A percentile compares a stretch with the other conserved stretches of the same genome.
Conservation (phyloP, 2,888 invertebrate genomes). For the Cosmorhoe ocellata region DNA sequence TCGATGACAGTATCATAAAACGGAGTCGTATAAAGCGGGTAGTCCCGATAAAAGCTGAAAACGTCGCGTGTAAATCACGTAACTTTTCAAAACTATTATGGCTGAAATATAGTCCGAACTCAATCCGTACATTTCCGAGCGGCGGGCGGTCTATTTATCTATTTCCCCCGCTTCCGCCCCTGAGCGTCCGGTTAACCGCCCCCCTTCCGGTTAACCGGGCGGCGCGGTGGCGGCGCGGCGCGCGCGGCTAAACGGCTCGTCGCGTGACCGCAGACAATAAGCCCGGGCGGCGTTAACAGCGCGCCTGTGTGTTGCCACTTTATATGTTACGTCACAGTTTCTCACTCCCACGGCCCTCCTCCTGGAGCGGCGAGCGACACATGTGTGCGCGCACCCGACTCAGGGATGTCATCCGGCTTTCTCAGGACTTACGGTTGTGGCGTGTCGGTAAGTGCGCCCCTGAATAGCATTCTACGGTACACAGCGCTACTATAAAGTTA, state of each 20-base stretch:
- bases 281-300: constrained; percentile 81
- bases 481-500: constrained; percentile 17
- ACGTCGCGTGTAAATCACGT: constrained; percentile 79
- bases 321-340: constrained; percentile 73
- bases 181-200: constrained; percentile 81
- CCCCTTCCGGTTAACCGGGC: constrained; percentile 82
- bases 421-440: constrained; percentile 25
- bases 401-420: constrained; percentile 32
- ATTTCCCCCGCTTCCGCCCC: constrained; percentile 82
- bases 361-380: constrained; percentile 31
- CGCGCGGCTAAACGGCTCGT: constrained; percentile 82
- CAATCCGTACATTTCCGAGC: constrained; percentile 82
- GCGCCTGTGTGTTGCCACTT: constrained; percentile 82
- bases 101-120: constrained; percentile 81
- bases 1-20: constrained; percentile 70
- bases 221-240: constrained; percentile 72
- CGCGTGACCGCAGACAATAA: constrained; percentile 83
- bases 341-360: constrained; percentile 36
- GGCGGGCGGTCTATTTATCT: constrained; percentile 82
- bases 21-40: constrained; percentile 61
- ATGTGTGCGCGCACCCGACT: constrained; percentile 33
- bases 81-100: constrained; percentile 82
- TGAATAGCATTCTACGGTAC: constrained; percentile 20
- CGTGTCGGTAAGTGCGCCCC: constrained; percentile 18
- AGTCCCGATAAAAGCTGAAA: constrained; percentile 73